These are phyloP conservation scores for Anguilla pacifica DNA, from an alignment of 2,797 vertebrate genomes.

Conservation along the genomic window DNA sequence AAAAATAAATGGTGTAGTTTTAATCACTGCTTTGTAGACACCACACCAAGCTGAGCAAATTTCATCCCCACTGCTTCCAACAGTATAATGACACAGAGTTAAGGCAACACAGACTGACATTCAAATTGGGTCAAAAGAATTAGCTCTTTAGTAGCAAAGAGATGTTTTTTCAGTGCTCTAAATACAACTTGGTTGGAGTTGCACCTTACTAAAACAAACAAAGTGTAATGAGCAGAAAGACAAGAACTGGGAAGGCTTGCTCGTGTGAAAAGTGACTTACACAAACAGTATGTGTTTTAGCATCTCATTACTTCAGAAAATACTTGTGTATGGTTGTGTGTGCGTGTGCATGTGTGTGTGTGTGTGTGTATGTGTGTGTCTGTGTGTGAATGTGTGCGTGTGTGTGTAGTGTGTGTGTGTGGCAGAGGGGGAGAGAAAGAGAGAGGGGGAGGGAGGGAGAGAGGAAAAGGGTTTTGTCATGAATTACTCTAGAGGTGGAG, in stretches of 20 bases:
- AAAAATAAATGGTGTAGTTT: constrained; percentile 23
- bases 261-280: background rate
- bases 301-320: background rate
- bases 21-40: constrained; percentile 30
- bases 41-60: constrained; percentile 17
- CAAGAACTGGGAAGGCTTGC: background rate
- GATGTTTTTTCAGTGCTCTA: background rate
- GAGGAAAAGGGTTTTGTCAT: background rate
- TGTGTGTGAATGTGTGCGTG: background rate
- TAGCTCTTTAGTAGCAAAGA: constrained; percentile 1
- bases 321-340: constrained; percentile 15
- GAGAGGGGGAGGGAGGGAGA: constrained; percentile 19
- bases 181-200: background rate
- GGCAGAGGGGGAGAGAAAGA: constrained; percentile 20
- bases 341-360: constrained; percentile 1
- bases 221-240: background rate
- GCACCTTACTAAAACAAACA: background rate
- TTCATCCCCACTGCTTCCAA: constrained; percentile 17
- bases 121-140: constrained; percentile 23
- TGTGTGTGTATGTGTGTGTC: background rate
- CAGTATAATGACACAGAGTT: constrained; percentile 4
- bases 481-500: constrained; percentile 42
- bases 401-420: constrained; percentile 10
- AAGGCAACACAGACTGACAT: background rate
- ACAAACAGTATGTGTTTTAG: background rate